These are phyloP conservation scores for Leptopterna dolabrata DNA, from an alignment of 2,888 invertebrate genomes.

Conservation along the genomic window DNA sequence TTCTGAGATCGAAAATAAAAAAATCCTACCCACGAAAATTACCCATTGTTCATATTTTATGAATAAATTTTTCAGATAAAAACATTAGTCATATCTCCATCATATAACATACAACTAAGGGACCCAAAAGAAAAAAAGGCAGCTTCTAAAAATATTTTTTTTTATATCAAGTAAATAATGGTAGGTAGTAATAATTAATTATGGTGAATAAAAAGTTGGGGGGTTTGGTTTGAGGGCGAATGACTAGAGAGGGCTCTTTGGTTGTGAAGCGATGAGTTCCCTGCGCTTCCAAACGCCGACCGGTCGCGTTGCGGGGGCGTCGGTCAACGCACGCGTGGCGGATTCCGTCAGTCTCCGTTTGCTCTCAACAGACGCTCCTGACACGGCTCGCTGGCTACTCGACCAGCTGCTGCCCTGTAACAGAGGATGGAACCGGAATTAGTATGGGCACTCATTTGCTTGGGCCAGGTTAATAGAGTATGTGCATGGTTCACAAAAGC, in stretches of 20 bases:
- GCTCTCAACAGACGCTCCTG: conserved; percentile 26
- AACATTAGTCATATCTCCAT: too few species aligned
- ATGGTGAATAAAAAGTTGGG: conserved; percentile 39
- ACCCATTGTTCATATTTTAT: too few species aligned
- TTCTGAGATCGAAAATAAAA: too few species aligned
- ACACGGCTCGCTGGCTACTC: conserved; percentile 1
- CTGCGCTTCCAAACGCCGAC: conserved; percentile 79
- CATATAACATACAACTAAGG: too few species aligned
- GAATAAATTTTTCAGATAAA: too few species aligned
- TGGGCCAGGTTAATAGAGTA: too few species aligned
- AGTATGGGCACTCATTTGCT: too few species aligned
- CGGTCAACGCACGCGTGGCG: conserved; percentile 23
- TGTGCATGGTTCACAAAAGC: too few species aligned
- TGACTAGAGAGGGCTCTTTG: conserved; percentile 64
- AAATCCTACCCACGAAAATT: too few species aligned
- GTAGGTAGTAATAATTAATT: conserved; percentile 36
- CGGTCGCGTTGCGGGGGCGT: conserved; percentile 57
- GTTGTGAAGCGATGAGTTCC: conserved; percentile 84
- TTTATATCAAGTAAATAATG: neutral
- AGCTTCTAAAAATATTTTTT: conserved; percentile 37
- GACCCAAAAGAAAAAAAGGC: neutral
- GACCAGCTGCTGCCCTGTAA: conserved; percentile 40
- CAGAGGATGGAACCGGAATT: neutral
- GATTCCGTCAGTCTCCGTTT: conserved; percentile 43
- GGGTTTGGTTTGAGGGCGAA: neutral